Conservation (phyloP, 2,113 vertebrate genomes). For the Garra rufa region DNA sequence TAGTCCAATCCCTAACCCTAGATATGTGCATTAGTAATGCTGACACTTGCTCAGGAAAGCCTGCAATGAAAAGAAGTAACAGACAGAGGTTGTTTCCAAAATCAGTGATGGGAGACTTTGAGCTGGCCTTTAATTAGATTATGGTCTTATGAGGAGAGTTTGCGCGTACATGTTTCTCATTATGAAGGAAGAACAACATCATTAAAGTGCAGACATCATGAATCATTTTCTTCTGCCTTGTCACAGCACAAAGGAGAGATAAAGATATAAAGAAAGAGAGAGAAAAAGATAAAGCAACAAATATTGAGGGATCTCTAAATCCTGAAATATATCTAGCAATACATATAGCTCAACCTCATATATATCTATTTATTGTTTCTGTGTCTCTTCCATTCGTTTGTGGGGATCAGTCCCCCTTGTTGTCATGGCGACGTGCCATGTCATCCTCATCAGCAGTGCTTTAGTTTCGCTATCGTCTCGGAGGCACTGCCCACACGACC, state of each 20-base stretch:
- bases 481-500: slow-evolving; percentile 32
- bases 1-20: background rate
- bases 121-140: slow-evolving; percentile 21
- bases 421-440: slow-evolving; percentile 64
- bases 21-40: background rate
- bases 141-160: background rate
- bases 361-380: background rate
- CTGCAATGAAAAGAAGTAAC: background rate
- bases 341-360: background rate
- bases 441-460: background rate
- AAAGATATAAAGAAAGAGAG: background rate
- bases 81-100: background rate
- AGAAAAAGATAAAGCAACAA: background rate
- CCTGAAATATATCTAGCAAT: background rate
- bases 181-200: background rate
- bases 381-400: background rate
- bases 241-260: background rate
- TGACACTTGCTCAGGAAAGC: background rate
- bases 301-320: background rate
- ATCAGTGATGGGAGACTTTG: background rate
- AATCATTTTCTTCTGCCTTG: slow-evolving; percentile 37
- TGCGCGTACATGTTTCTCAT: slow-evolving; percentile 22
- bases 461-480: slow-evolving; percentile 28
- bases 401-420: slow-evolving; percentile 37
- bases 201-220: slow-evolving; percentile 31